These are phyloP conservation scores for Polia nebulosa DNA, from an alignment of 2,888 invertebrate genomes.

Conservation along the genomic window DNA sequence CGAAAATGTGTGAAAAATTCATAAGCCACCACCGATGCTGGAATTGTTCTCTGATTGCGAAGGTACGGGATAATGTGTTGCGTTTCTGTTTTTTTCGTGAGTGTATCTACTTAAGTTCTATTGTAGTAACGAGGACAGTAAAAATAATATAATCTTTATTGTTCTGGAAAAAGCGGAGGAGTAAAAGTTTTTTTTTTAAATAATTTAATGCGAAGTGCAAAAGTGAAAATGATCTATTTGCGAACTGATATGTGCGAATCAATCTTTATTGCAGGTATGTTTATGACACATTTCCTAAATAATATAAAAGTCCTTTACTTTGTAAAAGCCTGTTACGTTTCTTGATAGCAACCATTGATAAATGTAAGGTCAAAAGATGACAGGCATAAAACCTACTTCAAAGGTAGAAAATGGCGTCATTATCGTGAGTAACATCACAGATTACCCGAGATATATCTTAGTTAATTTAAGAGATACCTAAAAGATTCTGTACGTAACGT, in stretches of 20 bases:
- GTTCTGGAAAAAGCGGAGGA: too few relatives aligned
- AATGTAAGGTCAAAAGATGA: conserved; percentile 32
- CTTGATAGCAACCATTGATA: conserved; percentile 15
- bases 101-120: conserved; percentile 3
- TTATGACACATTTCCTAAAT: neutral
- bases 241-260: too few relatives aligned
- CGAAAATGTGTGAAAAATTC: conserved; percentile 50
- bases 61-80: conserved; percentile 21
- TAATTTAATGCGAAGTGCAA: too few relatives aligned
- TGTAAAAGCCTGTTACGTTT: neutral
- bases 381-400: conserved; percentile 28
- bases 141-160: too few relatives aligned
- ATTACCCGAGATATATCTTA: conserved; percentile 32
- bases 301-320: neutral
- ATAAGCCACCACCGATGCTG: conserved; percentile 31
- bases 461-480: conserved; percentile 33
- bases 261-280: too few relatives aligned
- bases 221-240: too few relatives aligned
- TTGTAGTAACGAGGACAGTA: too few relatives aligned
- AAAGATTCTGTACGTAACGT: conserved; percentile 3
- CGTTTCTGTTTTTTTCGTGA: conserved; percentile 15
- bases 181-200: neutral
- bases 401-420: conserved; percentile 28
- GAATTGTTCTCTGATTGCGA: conserved; percentile 53
- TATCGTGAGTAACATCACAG: conserved; percentile 41